Evolutionary conservation across 2,797 vertebrate genomes (phyloP), one percentile per base, ranked within the genome.

Genomic region (Merluccius polli): DNA sequence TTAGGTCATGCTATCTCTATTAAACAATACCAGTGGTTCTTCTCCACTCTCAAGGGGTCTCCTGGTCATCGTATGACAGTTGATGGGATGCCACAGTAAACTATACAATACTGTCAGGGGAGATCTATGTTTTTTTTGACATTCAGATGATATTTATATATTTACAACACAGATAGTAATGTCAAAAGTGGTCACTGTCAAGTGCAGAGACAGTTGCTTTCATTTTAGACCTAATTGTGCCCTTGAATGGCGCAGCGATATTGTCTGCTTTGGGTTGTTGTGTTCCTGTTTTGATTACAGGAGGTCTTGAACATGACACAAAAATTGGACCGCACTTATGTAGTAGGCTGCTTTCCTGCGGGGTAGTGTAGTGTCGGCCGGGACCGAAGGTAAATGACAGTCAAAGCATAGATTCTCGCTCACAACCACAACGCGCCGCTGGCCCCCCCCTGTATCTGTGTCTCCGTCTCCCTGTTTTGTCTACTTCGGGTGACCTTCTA

Each of bases 241-340:
- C 87, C 84, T 87, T 87, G 72, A 80, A 36, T n/a, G 48, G 68
- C 72, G 63, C 24, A 29, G 63, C 5, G 76, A 84, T 86, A 80
- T 73, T 11, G 67, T 77, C 33, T 78, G 77, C 72, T 81, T 74
- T 75, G 74, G 68, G 68, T 81, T 78, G 31, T 73, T 78, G 48
- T 72, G 74, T 67, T 76, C 68, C 74, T 84, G 79, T 78, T 83
- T 83, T 81, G 5, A 73, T 21, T 36, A 31, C 29, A 30, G 52
- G 31, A 73, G 8, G 59, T 73, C n/a, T 70, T 7, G 52, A 77
- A 71, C 21, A 11, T 31, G 70, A 81, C 52, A 27, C 1, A 67
- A 8, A 24, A 31, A 71, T 78, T 71, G 35, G 82, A 72, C 75
- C 21, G 29, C 10, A n/a, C 13, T 52, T 12, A 16, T 3, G 30